Conservation (phyloP, 2,888 invertebrate species). For the Metellina segmentata region DNA sequence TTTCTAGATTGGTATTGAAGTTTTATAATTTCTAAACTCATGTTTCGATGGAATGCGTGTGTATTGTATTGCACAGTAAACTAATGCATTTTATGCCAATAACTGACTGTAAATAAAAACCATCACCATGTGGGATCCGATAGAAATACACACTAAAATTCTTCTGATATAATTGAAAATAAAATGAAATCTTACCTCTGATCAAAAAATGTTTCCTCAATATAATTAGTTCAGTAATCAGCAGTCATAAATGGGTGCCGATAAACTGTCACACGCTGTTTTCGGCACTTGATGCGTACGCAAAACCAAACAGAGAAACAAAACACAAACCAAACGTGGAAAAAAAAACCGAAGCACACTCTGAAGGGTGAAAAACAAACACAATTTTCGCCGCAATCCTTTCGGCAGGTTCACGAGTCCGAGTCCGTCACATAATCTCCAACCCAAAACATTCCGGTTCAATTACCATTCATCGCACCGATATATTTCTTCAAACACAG, state of each 20-base stretch:
- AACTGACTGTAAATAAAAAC: no score
- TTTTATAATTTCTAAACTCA: no score
- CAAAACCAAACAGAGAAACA: background rate
- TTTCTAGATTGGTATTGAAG: no score
- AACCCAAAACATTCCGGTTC: no score
- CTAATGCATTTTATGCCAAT: no score
- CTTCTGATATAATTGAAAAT: background rate
- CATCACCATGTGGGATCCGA: no score
- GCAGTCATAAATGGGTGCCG: background rate
- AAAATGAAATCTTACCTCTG: slow-evolving; percentile 11
- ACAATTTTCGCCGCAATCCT: background rate
- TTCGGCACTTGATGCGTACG: background rate
- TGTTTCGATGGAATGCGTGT: no score
- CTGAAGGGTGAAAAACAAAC: slow-evolving; percentile 20
- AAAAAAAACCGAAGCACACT: slow-evolving; percentile 4
- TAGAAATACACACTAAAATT: no score
- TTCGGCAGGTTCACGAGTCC: background rate
- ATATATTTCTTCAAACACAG: no score
- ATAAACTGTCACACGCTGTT: background rate
- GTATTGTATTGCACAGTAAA: no score
- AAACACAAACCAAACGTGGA: slow-evolving; percentile 11
- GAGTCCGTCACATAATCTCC: no score
- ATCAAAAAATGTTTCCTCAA: background rate
- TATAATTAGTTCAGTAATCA: slow-evolving; percentile 6
- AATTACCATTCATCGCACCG: no score